Base-by-base conservation (phyloP, 2,888 invertebrate species). In the Autographa gamma region DNA sequence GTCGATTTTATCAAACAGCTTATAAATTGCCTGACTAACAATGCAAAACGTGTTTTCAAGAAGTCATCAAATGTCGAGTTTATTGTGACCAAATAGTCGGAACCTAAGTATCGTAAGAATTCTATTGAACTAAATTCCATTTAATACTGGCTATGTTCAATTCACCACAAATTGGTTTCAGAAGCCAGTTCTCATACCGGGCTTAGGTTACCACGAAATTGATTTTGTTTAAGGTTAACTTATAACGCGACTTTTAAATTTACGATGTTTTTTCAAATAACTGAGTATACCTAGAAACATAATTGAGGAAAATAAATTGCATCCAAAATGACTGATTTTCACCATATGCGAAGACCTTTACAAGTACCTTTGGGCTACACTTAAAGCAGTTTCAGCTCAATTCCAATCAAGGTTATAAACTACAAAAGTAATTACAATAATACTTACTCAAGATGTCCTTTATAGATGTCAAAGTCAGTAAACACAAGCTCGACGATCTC, bases 401-500 rank as follows among this genome's bases (percentile, higher is more conserved):
- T 11, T 9, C 38, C 2, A 38, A 38, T 38, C 2, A 8, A 11
- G 11, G 11, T 38, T 38, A 8, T 11, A 38, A 38, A 38, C 25
- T 25, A 2, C 1, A 34, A 5, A 34, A 8, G 34, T 38, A 11
- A 11, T 6, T 2, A n/a, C 6, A 7, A 7, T 96, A 97, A 77
- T 85, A 97, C 97, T 97, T 89, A 97, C 97, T 97, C 97, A 71
- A 96, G 91, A 87, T 96, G 96, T 19, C 96, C 96, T 87, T 97
- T 97, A 85, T 97, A 96, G 77, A 98, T 96, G 92, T 98, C 97
- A 92, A 98, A 98, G 88, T 98, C 97, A 69, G 97, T 96, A 93
- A 98, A 98, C 73, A 97, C 97, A 75, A 98, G 96, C 92, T 98
- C 98, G 75, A 98, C 97, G 86, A 98, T 98, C 94, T 98, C 97